phyloP scores from a whole-genome alignment of 1,140 invertebrate species.

The Batillaria attramentaria region DNA sequence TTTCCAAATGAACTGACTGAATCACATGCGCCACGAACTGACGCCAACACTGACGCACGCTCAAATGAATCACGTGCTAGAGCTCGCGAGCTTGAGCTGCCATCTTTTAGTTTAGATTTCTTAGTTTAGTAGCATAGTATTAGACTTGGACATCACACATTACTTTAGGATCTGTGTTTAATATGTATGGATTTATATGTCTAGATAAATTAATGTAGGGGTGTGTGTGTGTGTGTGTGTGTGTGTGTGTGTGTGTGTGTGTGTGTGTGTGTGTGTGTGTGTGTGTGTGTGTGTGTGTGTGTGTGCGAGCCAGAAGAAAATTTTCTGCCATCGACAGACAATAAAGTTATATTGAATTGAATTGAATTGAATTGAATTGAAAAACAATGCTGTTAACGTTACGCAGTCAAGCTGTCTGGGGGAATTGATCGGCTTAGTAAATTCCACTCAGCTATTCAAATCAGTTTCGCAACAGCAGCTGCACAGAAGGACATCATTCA shows the following conservation, averaged over 20 bases:
- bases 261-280: not conserved
- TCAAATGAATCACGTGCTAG: not conserved
- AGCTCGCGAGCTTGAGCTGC: too few species aligned
- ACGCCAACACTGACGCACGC: not conserved
- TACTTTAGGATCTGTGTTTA: not conserved
- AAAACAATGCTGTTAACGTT: not conserved
- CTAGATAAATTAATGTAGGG: not conserved
- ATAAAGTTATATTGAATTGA: too few species aligned
- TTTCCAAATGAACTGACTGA: too few species aligned
- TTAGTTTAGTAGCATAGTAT: too few species aligned
- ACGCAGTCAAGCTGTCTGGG: not conserved
- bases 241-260: conserved; percentile 2
- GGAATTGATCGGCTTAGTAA: not conserved
- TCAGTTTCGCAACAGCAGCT: too few species aligned
- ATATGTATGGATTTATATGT: not conserved
- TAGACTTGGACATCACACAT: too few species aligned
- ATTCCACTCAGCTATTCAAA: too few species aligned
- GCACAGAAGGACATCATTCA: too few species aligned
- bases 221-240: conserved; percentile 4
- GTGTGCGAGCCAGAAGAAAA: not conserved
- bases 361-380: too few species aligned
- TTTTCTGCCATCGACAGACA: too few species aligned
- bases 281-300: not conserved
- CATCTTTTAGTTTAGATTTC: too few species aligned
- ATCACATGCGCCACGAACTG: too few species aligned